A percentile compares a stretch with the other conserved stretches of the same genome.
Evolutionary conservation across 2,113 vertebrate species (phyloP).

Genomic region (Lota lota): DNA sequence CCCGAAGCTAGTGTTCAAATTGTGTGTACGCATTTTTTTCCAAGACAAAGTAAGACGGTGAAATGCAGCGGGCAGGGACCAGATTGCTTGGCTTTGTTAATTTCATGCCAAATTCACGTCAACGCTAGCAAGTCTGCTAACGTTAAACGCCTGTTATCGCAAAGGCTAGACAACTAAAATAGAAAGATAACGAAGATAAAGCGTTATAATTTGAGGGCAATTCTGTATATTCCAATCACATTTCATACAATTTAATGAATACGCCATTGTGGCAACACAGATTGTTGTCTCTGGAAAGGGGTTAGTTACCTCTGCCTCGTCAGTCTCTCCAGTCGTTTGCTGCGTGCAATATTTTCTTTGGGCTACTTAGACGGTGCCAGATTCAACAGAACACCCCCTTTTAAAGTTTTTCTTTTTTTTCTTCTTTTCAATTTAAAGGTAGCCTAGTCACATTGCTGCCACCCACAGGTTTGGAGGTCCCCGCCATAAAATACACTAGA

Average conservation of each 20-base stretch:
- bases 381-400: conserved; percentile 16
- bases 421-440: no score
- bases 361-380: conserved; percentile 53
- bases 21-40: no score
- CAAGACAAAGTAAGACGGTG: neutral
- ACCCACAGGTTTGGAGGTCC: no score
- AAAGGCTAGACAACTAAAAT: neutral
- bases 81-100: conserved; percentile 21
- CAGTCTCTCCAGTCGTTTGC: conserved; percentile 35
- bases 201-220: no score
- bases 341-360: conserved; percentile 49
- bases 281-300: neutral
- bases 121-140: conserved; percentile 23
- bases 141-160: neutral
- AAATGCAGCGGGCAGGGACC: conserved; percentile 34
- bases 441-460: no score
- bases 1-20: neutral
- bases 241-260: neutral
- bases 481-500: no score
- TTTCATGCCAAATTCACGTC: conserved; percentile 9
- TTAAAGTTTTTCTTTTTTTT: neutral
- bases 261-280: neutral
- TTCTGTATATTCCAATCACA: no score
- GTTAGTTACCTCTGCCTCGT: conserved; percentile 20
- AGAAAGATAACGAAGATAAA: neutral